Base-by-base conservation (phyloP, 2,888 invertebrate genomes). In the Orthonychiurus folsomi region DNA sequence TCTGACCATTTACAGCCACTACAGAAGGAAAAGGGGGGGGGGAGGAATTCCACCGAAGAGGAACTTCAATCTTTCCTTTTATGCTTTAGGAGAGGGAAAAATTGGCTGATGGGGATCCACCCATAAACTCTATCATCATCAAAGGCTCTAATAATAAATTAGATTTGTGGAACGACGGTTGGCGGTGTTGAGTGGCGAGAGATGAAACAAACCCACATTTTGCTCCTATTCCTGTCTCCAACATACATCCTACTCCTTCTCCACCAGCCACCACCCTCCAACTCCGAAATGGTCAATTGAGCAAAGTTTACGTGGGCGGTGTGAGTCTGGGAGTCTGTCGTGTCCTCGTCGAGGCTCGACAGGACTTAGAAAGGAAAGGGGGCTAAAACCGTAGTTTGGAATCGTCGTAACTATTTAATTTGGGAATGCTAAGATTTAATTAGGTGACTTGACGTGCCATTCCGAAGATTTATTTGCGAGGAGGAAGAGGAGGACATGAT, bases 401-500 rank as follows among this genome's bases (percentile, higher is more conserved):
- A 37, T 37, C 37, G 15, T 37, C 37, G 9, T 37, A 37, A 37
- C 37, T 37, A 37, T 37, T 37, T 37, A 37, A 37, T 37, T 37
- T 37, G 9, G 5, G 20, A 3, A 52, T 23, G 52, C 20, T 52
- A 52, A 62, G 60, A 66, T 63, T 66, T 66, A 66, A 66, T 63
- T 66, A 63, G 57, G 58, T 61, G 59, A 59, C 47, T 54, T 48
- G 47, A 50, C 55, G 62, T 55, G 56, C 62, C 58, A 60, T 66
- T 62, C 56, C 57, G 48, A 62, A 59, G 64, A 64, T 66, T 64
- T 64, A 66, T 66, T 50, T 23, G 59, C 48, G 27, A 50, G 50
- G 15, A 56, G 54, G 26, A 54, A 48, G 52, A 50, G 25, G 59
- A 63, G 61, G 63, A 60, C 60, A 56, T 63, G 5, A 27, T 59